These are phyloP conservation scores for Echinometra lucunter DNA, from an alignment of 53 echinoderm and acorn worm species.

Conservation along the genomic window DNA sequence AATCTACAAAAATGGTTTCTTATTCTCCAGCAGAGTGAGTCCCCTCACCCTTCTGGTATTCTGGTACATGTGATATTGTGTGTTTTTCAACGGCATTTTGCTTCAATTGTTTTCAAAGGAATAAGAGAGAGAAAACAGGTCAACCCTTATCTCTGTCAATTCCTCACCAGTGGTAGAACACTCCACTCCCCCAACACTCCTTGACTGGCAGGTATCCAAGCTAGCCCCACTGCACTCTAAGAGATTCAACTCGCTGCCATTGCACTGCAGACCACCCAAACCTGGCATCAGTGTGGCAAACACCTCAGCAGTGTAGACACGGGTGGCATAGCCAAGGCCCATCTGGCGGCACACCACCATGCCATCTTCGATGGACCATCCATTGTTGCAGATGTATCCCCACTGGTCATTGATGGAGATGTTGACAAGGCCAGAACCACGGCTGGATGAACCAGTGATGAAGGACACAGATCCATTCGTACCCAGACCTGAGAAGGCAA, in stretches of 20 bases:
- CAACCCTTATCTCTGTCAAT: background rate
- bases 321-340: constrained; percentile 20
- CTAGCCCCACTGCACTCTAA: constrained; percentile 40
- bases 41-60: background rate
- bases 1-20: background rate
- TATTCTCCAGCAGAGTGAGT: background rate
- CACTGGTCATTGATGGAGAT: constrained; percentile 36
- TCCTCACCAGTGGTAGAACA: constrained; percentile 42
- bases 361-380: constrained; percentile 57
- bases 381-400: background rate
- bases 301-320: background rate
- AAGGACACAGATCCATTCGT: constrained; percentile 52
- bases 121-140: background rate
- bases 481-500: constrained; percentile 21
- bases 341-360: constrained; percentile 67
- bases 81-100: background rate
- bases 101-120: background rate
- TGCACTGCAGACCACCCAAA: constrained; percentile 46
- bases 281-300: background rate
- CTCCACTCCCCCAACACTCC: background rate
- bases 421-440: background rate
- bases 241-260: constrained; percentile 42
- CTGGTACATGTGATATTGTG: background rate
- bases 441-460: background rate
- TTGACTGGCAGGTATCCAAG: background rate